Base-by-base conservation (phyloP, 2,888 invertebrate species). In the Troides oblongomaculatus region DNA sequence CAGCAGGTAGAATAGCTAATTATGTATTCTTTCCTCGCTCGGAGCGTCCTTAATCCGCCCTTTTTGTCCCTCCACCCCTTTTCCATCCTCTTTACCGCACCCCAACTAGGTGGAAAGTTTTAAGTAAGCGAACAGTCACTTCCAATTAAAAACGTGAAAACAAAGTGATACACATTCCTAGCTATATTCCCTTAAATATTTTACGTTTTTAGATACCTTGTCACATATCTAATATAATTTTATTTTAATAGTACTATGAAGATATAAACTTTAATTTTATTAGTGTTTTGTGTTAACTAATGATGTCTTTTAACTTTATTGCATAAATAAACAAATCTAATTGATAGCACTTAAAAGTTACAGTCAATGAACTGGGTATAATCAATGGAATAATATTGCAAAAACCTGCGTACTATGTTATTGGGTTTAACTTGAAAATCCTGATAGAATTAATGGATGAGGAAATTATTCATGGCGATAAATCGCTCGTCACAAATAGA, bases 1-100 rank as follows among this genome's bases (percentile, higher is more conserved):
- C 85, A 88, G 88, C 92, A 92, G 92, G 92, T 92, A 92, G 90
- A 84, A 84, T 82, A 89, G 86, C 92, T 92, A 92, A 92, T 92
- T 92, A 89, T 90, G 92, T 92, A 92, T 92, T 92, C 92, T 92
- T 92, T 92, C 89, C 91, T 90, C 90, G 92, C 88, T 86, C 84
- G 82, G 81, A 82, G 84, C 86, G 87, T 89, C 89, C 91, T 90
- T 92, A 92, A 92, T 92, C 90, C 90, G 86, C 86, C 87, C 86
- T 84, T 82, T 83, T 80, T 70, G 66, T 71, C 75, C 81, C 81
- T 81, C 84, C 83, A 76, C 83, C 83, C 81, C 75, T 76, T 73
- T 76, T 77, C 78, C 78, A 78, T 81, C 82, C 83, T 79, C 78
- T 76, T 74, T 74, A 74, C 74, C 79, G 79, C 82, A 80, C 85